These are phyloP conservation scores for Hypsopygia costalis DNA, from an alignment of 2,888 invertebrate species.

Conservation along the genomic window DNA sequence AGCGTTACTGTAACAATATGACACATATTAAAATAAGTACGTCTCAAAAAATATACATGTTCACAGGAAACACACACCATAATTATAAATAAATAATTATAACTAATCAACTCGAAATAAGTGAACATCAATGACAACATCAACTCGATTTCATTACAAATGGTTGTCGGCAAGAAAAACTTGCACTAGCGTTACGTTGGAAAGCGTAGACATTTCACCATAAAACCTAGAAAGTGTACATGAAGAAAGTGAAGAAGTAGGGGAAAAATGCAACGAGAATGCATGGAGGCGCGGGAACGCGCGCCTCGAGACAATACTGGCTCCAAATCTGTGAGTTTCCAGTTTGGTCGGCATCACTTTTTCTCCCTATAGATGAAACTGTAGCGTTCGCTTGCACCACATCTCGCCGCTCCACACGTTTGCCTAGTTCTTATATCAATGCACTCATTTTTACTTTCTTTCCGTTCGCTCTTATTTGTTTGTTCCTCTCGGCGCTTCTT, in stretches of 20 bases:
- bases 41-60: too few species aligned
- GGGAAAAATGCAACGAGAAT: conserved; percentile 65
- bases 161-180: conserved; percentile 65
- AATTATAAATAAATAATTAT: not conserved
- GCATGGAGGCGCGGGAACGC: conserved; percentile 53
- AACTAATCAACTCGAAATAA: conserved; percentile 6
- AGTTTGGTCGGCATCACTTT: conserved; percentile 62
- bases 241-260: conserved; percentile 78
- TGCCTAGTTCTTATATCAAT: conserved; percentile 70
- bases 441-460: conserved; percentile 79
- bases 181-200: conserved; percentile 75
- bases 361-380: conserved; percentile 62
- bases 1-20: too few species aligned
- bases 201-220: conserved; percentile 77
- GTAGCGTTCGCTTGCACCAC: conserved; percentile 55
- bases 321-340: conserved; percentile 54
- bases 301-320: conserved; percentile 47
- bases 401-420: conserved; percentile 58
- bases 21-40: too few species aligned
- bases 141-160: conserved; percentile 72
- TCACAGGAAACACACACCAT: too few species aligned
- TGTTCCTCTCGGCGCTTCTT: conserved; percentile 38
- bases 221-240: conserved; percentile 77
- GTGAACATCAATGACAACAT: conserved; percentile 41
- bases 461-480: conserved; percentile 73